Percentiles rank a stretch among this genome's conserved stretches.
Evolutionary conservation across 2,113 vertebrate genomes (phyloP).

Genomic region (Aplodontia rufa): DNA sequence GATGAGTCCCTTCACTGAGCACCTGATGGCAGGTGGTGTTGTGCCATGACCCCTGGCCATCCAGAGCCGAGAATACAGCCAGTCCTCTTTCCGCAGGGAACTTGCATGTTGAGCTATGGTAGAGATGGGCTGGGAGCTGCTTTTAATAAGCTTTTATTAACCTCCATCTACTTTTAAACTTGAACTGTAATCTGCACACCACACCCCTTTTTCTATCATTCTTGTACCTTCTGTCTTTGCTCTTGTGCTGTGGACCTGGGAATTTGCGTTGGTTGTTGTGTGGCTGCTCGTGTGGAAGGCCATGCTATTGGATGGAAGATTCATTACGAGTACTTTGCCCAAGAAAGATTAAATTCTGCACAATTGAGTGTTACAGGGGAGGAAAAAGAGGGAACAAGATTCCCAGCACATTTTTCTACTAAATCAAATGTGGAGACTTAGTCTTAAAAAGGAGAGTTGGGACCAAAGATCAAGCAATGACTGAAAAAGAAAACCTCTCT

Average conservation of each 20-base stretch:
- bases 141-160: not conserved
- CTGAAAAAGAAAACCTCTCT: not conserved
- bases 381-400: constrained; percentile 44
- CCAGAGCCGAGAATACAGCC: not conserved
- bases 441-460: not conserved
- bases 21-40: too few relatives aligned
- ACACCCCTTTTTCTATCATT: not conserved
- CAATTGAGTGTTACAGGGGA: not conserved
- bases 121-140: not conserved
- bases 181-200: too few relatives aligned
- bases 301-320: not conserved
- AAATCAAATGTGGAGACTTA: not conserved
- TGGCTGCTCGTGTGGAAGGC: not conserved
- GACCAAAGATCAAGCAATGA: not conserved
- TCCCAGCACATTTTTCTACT: not conserved
- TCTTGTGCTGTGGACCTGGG: not conserved
- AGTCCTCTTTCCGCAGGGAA: not conserved
- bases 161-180: not conserved
- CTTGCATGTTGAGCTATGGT: not conserved
- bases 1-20: accelerated
- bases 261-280: not conserved
- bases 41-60: not conserved
- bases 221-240: not conserved
- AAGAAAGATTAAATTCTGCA: constrained; percentile 4
- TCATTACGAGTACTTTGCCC: not conserved